Base-by-base conservation (phyloP, 2,113 vertebrate species). In the Zosterops borbonicus region DNA sequence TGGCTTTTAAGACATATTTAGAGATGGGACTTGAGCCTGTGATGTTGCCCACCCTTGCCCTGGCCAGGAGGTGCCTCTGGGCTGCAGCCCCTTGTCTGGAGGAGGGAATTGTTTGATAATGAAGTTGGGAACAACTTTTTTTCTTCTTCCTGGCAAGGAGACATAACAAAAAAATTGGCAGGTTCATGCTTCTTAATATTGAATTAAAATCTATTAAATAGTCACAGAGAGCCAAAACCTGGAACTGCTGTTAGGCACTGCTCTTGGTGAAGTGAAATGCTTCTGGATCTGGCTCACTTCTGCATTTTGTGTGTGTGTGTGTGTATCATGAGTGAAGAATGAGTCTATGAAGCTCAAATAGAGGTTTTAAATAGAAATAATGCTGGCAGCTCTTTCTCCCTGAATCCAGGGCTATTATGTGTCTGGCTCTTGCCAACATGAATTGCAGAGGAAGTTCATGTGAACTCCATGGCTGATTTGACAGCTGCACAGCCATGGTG, bases 161-260 rank as follows among this genome's bases (percentile, higher is more conserved):
- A 71, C 6, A 0, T 58, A 79, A 69, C 18, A 75, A 74, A 83
- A 83, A 90, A 70, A 56, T 86, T 90, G 90, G 90, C 76, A 87
- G 47, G 18, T 63, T 78, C 9, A 2, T 82, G n/a, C 47, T 90
- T 89, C 67, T 76, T 95, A 46, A 92, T 90, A 83, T 90, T 83
- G 82, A 96, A 90, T 96, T 96, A 94, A 95, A 92, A 94, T 88
- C 68, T 90, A 41, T 87, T 92, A 90, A 93, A 75, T 79, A 87
- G 23, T 53, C 74, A 31, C n/a, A 39, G 60, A 24, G 83, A 81
- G 71, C 83, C 92, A 92, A 95, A 94, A 75, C 71, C 68, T 89
- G 80, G 44, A 93, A 74, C 52, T 2, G 6, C 53, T 90, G 4
- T 92, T 58, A 86, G 52, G 64, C 79, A n/a, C 44, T 2, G 12